These are phyloP conservation scores for Hypolimnas misippus DNA, from an alignment of 2,888 invertebrate genomes.

Conservation along the genomic window DNA sequence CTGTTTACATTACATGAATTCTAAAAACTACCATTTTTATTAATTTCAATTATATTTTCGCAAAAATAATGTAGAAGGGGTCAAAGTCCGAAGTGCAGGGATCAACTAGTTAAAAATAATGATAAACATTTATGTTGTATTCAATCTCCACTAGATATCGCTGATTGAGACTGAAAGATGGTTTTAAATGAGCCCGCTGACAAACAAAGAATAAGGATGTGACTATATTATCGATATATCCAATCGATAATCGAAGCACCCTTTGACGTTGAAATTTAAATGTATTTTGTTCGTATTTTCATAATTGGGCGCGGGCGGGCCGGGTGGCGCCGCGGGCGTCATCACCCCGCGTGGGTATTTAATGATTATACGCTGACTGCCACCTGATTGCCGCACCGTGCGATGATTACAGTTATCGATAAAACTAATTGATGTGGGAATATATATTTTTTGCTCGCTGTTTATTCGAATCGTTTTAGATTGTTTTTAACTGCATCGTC, in stretches of 20 bases:
- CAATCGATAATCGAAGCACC: constrained; percentile 50
- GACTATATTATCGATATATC: constrained; percentile 47
- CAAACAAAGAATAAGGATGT: constrained; percentile 57
- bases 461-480: not conserved
- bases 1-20: too few species aligned
- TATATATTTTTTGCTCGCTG: constrained; percentile 22
- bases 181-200: constrained; percentile 11
- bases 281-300: constrained; percentile 83
- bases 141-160: not conserved
- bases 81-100: too few species aligned
- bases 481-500: not conserved
- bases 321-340: constrained; percentile 74
- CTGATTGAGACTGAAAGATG: not conserved
- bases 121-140: not conserved
- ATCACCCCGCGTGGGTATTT: constrained; percentile 82
- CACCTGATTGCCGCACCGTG: constrained; percentile 77
- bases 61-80: too few species aligned
- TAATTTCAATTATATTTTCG: too few species aligned
- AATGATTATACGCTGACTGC: constrained; percentile 84
- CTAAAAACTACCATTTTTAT: too few species aligned
- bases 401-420: constrained; percentile 71
- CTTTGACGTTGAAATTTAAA: constrained; percentile 72
- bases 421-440: constrained; percentile 48
- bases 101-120: too few species aligned
- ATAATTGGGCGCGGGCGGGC: constrained; percentile 77